Base-by-base conservation (phyloP, 2,113 vertebrate species). In the Ochotona curzoniae region DNA sequence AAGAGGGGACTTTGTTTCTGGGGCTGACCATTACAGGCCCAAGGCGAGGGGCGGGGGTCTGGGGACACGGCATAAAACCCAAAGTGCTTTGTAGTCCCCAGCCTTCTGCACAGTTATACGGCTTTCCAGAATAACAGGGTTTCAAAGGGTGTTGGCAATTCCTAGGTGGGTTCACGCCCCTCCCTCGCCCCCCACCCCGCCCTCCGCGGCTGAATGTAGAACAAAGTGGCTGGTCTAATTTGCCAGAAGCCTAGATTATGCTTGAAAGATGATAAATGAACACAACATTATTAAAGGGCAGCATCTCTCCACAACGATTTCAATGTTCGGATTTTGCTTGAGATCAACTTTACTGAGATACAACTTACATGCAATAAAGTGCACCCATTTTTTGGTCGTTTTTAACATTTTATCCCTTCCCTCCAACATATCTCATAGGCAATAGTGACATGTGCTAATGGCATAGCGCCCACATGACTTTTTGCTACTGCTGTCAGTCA, bases 251-350 rank as follows among this genome's bases (percentile, higher is more conserved):
- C 84, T 93, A 89, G 89, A 95, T 95, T 96, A 93, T 93, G 94
- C 89, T 96, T 96, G 96, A 93, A 97, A 94, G 73, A 91, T 61
- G 90, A 93, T 96, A 97, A 95, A 96, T 95, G 95, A 96, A 94
- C 80, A 90, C 83, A 96, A 95, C 9, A 1, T 32, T 80, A 51
- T 95, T 71, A 92, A 64, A 82, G 71, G 76, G 82, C 82, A 95
- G 71, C 70, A 90, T 88, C 69, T 76, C 54, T n/a, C 2, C 17
- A 91, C 88, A 86, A 60, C 89, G 49, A 86, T 66, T 71, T 84
- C 30, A 57, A 60, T 63, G 54, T 92, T 96, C 81, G 73, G 26
- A 92, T 88, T 92, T 69, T 86, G 78, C 82, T 80, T 93, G 38
- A 93, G 76, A 89, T 90, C 44, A 63, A 64, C 15, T 92, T 88